Conservation (phyloP, 2,888 invertebrate species). For the Cephus rjabovi region DNA sequence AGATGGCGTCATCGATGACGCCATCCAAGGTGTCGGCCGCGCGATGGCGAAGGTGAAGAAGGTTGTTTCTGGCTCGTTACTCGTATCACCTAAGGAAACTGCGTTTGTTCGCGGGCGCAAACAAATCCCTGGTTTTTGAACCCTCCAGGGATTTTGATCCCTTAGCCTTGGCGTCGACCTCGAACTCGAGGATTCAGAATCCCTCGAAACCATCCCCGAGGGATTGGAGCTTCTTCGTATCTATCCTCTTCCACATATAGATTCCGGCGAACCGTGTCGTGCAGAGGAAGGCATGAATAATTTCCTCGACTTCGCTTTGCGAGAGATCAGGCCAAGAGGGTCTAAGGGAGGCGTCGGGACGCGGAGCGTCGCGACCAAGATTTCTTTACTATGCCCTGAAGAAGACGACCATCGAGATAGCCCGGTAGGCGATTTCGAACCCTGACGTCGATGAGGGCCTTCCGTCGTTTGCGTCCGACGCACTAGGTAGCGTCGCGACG, state of each 20-base stretch:
- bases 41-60: neutral
- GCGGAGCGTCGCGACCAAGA: too few relatives aligned
- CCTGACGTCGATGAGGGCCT: too few relatives aligned
- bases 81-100: constrained; percentile 28
- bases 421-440: too few relatives aligned
- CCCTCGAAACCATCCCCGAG: constrained; percentile 29
- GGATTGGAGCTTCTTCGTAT: constrained; percentile 24
- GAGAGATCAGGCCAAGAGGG: neutral
- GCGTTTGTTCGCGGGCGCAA: constrained; percentile 43
- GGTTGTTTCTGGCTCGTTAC: constrained; percentile 4
- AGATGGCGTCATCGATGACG: too few relatives aligned
- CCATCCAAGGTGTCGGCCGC: too few relatives aligned
- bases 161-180: constrained; percentile 21
- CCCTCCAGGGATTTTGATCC: constrained; percentile 46
- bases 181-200: too few relatives aligned
- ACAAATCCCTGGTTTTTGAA: constrained; percentile 53
- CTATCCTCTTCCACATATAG: constrained; percentile 20
- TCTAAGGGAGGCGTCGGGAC: too few relatives aligned
- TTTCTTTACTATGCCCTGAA: too few relatives aligned
- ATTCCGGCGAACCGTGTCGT: constrained; percentile 34
- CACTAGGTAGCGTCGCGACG: too few relatives aligned
- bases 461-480: too few relatives aligned
- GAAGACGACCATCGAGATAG: too few relatives aligned
- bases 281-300: constrained; percentile 52
- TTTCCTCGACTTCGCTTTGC: constrained; percentile 30